Base-by-base conservation (phyloP, 1,140 invertebrate genomes). In the Aethina tumida region DNA sequence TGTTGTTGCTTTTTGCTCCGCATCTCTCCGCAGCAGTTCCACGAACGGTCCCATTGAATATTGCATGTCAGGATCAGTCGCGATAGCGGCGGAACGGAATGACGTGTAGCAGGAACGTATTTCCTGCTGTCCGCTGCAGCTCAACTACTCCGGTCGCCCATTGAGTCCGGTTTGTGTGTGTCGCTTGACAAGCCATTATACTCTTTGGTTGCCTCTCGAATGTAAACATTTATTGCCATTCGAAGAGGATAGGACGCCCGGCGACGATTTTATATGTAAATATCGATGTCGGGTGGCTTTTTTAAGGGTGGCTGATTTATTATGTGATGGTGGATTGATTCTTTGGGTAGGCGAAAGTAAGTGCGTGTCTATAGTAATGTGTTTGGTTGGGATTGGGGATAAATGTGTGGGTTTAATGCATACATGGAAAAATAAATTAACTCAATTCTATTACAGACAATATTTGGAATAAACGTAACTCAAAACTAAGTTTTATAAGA, bases 191-290 rank as follows among this genome's bases (percentile, higher is more conserved):
- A 40, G 37, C 47, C 40, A 50, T 50, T 50, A 50, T 49, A 38
- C n/a, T n/a, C n/a, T 50, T 46, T 37, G 39, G 38, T 37, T 42
- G 45, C 43, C 41, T 35, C 41, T 47, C 44, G 43, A 46, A 50
- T 46, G 47, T 50, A 50, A 50, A 50, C 47, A 50, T 46, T 50
- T 50, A 50, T 50, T 50, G 38, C 47, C 35, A 43, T 46, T 46
- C 30, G 38, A 41, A 36, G 39, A 38, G 35, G 41, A n/a, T n/a
- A n/a, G n/a, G n/a, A n/a, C n/a, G n/a, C n/a, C 27, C 32, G 34
- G 42, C 21, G 26, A 43, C 32, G 30, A 42, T 36, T 39, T 39
- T 43, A 35, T 30, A 26, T 21, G 21, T 5, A 13, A 27, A 15
- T 12, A 28, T 13, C 18, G 7, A 16, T 10, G 10, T 12, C 5